phyloP scores from a whole-genome alignment of 1,140 invertebrate species.

The Coelopa frigida region DNA sequence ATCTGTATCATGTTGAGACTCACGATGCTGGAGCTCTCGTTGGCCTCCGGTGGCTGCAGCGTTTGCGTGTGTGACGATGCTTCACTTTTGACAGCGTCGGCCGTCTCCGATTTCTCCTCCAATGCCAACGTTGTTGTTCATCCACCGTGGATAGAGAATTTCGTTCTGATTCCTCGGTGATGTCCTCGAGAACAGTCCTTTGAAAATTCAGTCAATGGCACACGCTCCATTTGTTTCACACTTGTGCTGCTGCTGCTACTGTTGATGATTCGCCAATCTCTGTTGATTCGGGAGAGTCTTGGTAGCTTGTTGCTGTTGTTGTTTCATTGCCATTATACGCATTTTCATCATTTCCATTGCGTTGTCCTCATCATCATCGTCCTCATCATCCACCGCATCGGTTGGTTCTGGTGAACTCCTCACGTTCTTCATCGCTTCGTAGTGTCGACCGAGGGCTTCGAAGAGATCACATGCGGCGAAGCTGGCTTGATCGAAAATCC shows the following conservation, averaged over 20 bases:
- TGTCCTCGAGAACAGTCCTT: conserved; percentile 41
- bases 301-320: conserved; percentile 13
- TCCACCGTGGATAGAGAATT: conserved; percentile 27
- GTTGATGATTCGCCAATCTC: too few species aligned
- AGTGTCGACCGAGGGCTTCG: too few species aligned
- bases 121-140: conserved; percentile 26
- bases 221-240: conserved; percentile 39
- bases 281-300: neutral
- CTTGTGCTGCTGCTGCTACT: too few species aligned
- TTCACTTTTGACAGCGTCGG: neutral
- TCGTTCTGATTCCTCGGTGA: conserved; percentile 40
- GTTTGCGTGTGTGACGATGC: too few species aligned
- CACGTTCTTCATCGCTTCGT: too few species aligned
- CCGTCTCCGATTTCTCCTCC: conserved; percentile 18
- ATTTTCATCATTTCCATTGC: conserved; percentile 31
- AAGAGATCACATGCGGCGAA: too few species aligned
- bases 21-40: conserved; percentile 28
- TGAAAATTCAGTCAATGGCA: conserved; percentile 29
- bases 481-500: too few species aligned
- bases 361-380: conserved; percentile 32
- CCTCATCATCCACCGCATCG: too few species aligned
- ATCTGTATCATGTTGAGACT: conserved; percentile 35
- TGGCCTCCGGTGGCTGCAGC: too few species aligned
- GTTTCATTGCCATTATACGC: conserved; percentile 32
- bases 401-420: too few species aligned